Percentiles rank a stretch among this genome's conserved stretches.
Conservation (phyloP, 2,113 vertebrate species). For the Gambusia holbrooki region DNA sequence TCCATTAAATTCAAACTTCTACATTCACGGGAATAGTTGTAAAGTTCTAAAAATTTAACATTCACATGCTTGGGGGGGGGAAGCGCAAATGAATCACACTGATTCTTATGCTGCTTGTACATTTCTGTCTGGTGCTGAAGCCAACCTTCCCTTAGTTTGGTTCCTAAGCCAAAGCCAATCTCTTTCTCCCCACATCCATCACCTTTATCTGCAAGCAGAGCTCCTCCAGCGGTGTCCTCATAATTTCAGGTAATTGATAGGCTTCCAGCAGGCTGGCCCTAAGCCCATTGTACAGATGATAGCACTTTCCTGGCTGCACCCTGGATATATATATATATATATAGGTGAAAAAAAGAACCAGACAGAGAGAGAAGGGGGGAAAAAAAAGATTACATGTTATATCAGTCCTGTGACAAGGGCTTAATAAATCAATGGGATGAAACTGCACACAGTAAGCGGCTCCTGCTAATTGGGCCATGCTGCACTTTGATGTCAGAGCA, state of each 20-base stretch:
- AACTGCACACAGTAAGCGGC: slow-evolving; percentile 37
- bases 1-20: neutral
- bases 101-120: neutral
- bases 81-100: neutral
- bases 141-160: slow-evolving; percentile 37
- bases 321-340: slow-evolving; percentile 66
- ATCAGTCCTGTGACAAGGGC: slow-evolving; percentile 21
- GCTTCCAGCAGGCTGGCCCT: slow-evolving; percentile 91
- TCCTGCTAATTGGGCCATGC: slow-evolving; percentile 59
- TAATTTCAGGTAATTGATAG: slow-evolving; percentile 96
- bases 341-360: neutral
- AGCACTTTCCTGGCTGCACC: slow-evolving; percentile 95
- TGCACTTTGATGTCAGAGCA: slow-evolving; percentile 50
- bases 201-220: slow-evolving; percentile 99
- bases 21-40: neutral
- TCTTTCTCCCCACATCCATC: slow-evolving; percentile 20
- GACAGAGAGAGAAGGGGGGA: neutral
- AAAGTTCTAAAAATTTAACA: neutral
- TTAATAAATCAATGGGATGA: slow-evolving; percentile 51
- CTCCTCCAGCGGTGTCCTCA: slow-evolving; percentile 95
- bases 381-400: slow-evolving; percentile 23
- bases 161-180: slow-evolving; percentile 6
- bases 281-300: slow-evolving; percentile 93
- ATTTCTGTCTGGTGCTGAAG: neutral
- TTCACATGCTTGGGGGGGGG: neutral